Evolutionary conservation across 2,797 vertebrate genomes (phyloP).

Genomic region (Mastacembelus armatus): DNA sequence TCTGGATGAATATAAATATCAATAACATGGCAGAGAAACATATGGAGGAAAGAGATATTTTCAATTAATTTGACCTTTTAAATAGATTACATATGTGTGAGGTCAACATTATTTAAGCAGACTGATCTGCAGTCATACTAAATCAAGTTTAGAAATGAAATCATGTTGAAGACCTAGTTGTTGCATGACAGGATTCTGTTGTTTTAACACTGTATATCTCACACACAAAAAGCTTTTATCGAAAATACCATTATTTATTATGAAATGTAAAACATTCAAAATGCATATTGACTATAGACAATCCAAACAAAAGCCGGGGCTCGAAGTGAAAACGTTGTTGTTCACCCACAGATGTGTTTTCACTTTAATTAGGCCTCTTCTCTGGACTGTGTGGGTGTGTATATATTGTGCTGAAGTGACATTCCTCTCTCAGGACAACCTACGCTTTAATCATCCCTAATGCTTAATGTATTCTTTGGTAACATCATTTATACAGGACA

Average conservation of each 20-base stretch:
- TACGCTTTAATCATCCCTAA: too few relatives aligned
- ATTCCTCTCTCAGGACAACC: too few relatives aligned
- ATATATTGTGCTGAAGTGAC: too few relatives aligned
- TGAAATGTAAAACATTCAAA: slow-evolving; percentile 6
- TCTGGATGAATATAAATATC: too few relatives aligned
- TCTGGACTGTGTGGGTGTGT: slow-evolving; percentile 8
- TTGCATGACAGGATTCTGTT: slow-evolving; percentile 8
- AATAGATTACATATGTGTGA: not conserved
- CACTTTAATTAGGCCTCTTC: slow-evolving; percentile 11
- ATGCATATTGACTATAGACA: not conserved
- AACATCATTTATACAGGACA: not conserved
- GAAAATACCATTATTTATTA: slow-evolving; percentile 13
- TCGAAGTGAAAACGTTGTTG: not conserved
- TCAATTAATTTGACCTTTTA: not conserved
- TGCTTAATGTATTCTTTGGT: too few relatives aligned
- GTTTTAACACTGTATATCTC: too few relatives aligned
- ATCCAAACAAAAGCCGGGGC: not conserved
- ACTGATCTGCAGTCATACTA: not conserved
- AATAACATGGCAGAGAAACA: too few relatives aligned
- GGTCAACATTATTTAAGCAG: not conserved
- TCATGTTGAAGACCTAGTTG: not conserved
- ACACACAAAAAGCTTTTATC: not conserved
- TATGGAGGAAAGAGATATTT: too few relatives aligned
- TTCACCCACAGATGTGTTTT: slow-evolving; percentile 12
- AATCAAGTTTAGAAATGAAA: not conserved